Percentiles rank a stretch among this genome's conserved stretches.
Conservation (phyloP, 1,140 invertebrate genomes). For the Branchinecta lynchi region DNA sequence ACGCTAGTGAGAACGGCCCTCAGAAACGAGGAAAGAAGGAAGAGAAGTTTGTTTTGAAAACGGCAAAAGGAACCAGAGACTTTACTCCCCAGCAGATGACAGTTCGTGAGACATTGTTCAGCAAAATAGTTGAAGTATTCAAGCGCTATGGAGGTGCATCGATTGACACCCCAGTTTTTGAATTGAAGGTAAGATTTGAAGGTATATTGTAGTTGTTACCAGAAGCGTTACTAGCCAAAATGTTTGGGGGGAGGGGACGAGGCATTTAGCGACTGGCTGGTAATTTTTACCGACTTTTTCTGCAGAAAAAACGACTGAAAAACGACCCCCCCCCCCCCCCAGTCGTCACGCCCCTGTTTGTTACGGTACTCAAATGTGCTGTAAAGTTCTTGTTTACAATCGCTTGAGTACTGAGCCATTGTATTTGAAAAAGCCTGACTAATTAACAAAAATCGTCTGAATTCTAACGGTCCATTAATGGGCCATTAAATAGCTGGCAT, state of each 20-base stretch:
- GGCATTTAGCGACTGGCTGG: neutral
- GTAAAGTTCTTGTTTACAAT: no score
- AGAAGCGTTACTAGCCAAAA: neutral
- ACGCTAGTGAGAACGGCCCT: no score
- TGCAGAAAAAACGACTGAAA: neutral
- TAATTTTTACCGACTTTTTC: neutral
- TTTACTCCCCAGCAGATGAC: constrained; percentile 90
- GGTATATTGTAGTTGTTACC: neutral
- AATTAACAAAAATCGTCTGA: no score
- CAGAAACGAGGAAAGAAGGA: no score
- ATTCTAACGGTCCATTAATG: no score
- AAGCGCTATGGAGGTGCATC: constrained; percentile 95
- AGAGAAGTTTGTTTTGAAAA: constrained; percentile 56
- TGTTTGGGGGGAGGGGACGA: neutral
- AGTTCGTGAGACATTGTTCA: constrained; percentile 68
- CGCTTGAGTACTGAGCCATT: no score
- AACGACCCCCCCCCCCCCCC: no score
- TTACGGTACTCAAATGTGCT: no score
- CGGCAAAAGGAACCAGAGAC: constrained; percentile 89
- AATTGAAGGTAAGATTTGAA: constrained; percentile 59
- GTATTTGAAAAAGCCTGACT: no score
- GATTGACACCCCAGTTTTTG: constrained; percentile 98
- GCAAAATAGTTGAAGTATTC: constrained; percentile 77
- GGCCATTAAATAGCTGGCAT: no score
- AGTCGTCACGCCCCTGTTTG: no score